Evolutionary conservation across 2,113 vertebrate genomes (phyloP), one percentile per base, ranked within the genome.

Genomic region (Heterochromis multidens): DNA sequence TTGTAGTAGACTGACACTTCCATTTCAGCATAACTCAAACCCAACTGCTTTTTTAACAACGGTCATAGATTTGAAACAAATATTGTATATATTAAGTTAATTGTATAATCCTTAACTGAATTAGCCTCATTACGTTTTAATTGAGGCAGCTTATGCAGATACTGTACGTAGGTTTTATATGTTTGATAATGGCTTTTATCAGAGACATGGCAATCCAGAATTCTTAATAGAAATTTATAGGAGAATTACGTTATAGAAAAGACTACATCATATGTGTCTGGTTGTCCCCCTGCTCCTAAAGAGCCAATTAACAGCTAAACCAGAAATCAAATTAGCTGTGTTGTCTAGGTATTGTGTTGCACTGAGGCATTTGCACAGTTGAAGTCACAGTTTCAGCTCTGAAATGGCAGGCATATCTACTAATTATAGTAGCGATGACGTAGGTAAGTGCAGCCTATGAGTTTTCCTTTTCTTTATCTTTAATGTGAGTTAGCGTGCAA

Each of bases 301-400:
- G 65, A 72, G 40, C 6, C 17, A 19, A 17, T 6, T 0, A 43
- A 70, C 37, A 19, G 40, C 23, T 19, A 4, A 46, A 70, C 0
- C 0, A 4, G 5, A 17, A 70, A 17, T 23, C 5, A 70, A 7
- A 27, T 0, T 4, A 70, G 14, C 40, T 19, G 65, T 70, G 40
- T 70, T 46, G 13, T 40, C 7, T 23, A 3, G 33, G 23, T 65
- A 40, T 12, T 12, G 37, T 40, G 37, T 49, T 49, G 46, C 63
- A 70, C 23, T 70, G 5, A 49, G 25, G 14, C 23, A 70, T 27
- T 49, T 17, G 23, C 3, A 70, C 2, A 49, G 16, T 12, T 70
- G 23, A 70, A 46, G 23, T 70, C 23, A 0, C 62, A 40, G 12
- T 14, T 67, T 67, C 13, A 40, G 12, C 35, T 27, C 40, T 11